These are phyloP conservation scores for Hydrolagus colliei DNA, from an alignment of 2,797 vertebrate species.

Conservation along the genomic window DNA sequence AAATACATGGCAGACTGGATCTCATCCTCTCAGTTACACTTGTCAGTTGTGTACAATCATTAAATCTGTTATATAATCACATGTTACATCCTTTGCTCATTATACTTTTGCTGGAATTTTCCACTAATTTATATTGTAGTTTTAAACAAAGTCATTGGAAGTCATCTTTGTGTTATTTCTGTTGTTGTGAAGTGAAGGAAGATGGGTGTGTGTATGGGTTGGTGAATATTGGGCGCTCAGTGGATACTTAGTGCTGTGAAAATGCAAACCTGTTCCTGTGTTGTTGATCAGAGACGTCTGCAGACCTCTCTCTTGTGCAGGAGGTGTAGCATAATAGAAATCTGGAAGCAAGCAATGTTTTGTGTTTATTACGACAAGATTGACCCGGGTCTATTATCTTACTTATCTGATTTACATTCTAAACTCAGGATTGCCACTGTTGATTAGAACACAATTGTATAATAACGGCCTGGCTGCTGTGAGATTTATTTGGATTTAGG, in stretches of 20 bases:
- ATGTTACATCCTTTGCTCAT: background rate
- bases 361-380: constrained; percentile 58
- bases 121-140: background rate
- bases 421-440: constrained; percentile 73
- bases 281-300: constrained; percentile 44
- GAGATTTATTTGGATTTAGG: constrained; percentile 44
- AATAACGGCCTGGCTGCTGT: constrained; percentile 61
- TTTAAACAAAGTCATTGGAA: constrained; percentile 44
- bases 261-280: constrained; percentile 39
- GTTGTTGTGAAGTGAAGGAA: constrained; percentile 39
- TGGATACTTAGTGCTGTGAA: constrained; percentile 47
- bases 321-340: constrained; percentile 56
- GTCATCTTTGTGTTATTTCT: constrained; percentile 47
- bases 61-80: constrained; percentile 11
- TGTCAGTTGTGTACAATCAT: background rate
- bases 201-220: constrained; percentile 45
- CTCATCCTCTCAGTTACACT: background rate
- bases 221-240: constrained; percentile 44
- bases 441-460: constrained; percentile 77
- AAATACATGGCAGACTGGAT: no score
- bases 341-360: constrained; percentile 49
- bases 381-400: constrained; percentile 63
- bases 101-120: background rate
- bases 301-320: constrained; percentile 48
- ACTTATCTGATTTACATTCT: constrained; percentile 76